phyloP scores from a whole-genome alignment of 2,797 vertebrate species.

The Pipistrellus nathusii region DNA sequence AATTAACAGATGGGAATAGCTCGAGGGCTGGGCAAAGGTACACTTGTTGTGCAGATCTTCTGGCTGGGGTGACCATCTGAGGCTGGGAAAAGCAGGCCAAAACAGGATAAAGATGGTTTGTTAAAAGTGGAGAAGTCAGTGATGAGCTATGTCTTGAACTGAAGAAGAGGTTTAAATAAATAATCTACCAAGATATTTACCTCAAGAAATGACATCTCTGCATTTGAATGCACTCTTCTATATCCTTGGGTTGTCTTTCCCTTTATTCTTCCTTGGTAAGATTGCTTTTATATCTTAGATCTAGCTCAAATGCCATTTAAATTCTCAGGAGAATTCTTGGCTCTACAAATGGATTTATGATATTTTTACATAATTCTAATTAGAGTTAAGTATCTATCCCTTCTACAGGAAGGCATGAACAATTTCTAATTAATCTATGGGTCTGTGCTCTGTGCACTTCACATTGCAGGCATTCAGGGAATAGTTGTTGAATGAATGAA shows the following conservation, averaged over 20 bases:
- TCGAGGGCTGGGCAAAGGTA: background rate
- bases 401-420: background rate
- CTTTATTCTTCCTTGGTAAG: background rate
- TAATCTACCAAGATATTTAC: background rate
- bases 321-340: background rate
- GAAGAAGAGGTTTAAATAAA: background rate
- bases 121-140: background rate
- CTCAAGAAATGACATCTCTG: background rate
- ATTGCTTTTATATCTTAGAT: background rate
- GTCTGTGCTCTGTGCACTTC: background rate
- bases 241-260: background rate
- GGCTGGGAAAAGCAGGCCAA: background rate
- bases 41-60: background rate
- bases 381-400: background rate
- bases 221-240: background rate
- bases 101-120: background rate
- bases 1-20: background rate
- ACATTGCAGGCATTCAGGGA: background rate
- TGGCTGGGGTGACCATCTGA: background rate
- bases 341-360: background rate
- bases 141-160: background rate
- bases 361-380: slow-evolving; percentile 43
- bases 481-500: slow-evolving; percentile 32
- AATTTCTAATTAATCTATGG: slow-evolving; percentile 3
- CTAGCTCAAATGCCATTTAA: background rate